phyloP scores from a whole-genome alignment of 2,888 invertebrate species.

The Amphimallon solstitiale region DNA sequence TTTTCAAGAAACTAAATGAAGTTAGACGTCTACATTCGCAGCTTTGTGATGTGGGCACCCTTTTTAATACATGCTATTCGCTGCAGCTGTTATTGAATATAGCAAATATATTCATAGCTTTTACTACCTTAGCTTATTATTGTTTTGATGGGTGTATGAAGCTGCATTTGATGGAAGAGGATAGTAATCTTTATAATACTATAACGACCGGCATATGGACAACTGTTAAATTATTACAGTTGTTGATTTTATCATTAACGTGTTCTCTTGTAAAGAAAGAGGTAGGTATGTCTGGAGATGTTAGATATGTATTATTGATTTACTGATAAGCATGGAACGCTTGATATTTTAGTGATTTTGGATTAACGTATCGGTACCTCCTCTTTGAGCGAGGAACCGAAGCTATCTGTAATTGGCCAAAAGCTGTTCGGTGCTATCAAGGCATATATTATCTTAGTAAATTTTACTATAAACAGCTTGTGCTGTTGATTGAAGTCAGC shows the following conservation, averaged over 20 bases:
- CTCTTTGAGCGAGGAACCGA: too few relatives aligned
- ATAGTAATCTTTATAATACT: constrained; percentile 36
- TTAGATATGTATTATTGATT: too few relatives aligned
- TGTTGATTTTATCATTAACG: constrained; percentile 37
- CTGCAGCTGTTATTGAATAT: constrained; percentile 39
- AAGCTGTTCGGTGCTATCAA: too few relatives aligned
- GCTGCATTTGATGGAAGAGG: constrained; percentile 34
- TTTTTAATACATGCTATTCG: constrained; percentile 37
- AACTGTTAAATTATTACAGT: constrained; percentile 34
- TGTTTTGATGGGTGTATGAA: constrained; percentile 41
- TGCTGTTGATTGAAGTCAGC: too few relatives aligned
- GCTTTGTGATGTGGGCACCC: constrained; percentile 35
- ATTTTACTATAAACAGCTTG: too few relatives aligned
- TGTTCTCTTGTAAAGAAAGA: constrained; percentile 40
- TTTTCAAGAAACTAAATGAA: neutral
- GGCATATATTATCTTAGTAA: too few relatives aligned
- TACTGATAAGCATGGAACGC: too few relatives aligned
- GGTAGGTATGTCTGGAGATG: constrained; percentile 7
- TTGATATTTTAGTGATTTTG: too few relatives aligned
- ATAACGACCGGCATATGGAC: constrained; percentile 42
- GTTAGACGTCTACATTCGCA: constrained; percentile 37
- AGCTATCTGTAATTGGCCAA: too few relatives aligned
- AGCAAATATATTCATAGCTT: constrained; percentile 41
- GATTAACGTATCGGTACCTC: too few relatives aligned
- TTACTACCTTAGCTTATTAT: constrained; percentile 44